Evolutionary conservation across 2,113 vertebrate genomes (phyloP).

Genomic region (Sylvilagus bachmani): DNA sequence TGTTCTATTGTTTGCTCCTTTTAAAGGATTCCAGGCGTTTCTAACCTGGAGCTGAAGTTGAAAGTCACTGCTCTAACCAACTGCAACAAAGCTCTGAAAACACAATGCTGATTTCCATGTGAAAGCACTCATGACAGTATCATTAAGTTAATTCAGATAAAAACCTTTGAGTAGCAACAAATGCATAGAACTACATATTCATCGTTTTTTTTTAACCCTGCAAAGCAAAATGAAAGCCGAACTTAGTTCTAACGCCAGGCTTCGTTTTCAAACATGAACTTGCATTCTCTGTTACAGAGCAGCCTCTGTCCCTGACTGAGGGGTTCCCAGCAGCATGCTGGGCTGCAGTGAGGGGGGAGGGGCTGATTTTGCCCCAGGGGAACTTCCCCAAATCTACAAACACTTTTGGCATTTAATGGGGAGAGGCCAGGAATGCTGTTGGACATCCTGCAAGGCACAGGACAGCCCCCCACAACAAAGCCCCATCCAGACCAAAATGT

Average conservation of each 20-base stretch:
- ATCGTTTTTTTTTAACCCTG: neutral
- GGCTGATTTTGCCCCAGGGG: neutral
- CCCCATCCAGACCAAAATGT: neutral
- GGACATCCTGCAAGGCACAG: neutral
- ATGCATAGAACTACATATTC: neutral
- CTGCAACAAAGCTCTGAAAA: neutral
- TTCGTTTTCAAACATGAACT: neutral
- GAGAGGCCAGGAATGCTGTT: neutral
- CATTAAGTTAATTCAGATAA: neutral
- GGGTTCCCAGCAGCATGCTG: rapidly evolving
- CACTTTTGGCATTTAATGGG: neutral
- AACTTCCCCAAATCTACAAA: neutral
- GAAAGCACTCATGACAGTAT: neutral
- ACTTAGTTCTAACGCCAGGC: neutral
- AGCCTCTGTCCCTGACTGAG: neutral
- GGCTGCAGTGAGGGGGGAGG: too few species aligned
- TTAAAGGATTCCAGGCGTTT: neutral
- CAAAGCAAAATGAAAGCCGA: neutral
- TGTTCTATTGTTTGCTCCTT: neutral
- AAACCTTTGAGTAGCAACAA: neutral
- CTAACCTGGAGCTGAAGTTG: neutral
- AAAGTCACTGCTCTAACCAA: neutral
- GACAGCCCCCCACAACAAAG: neutral
- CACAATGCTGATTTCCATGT: neutral
- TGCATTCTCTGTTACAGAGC: neutral